Percentiles rank a stretch among this genome's conserved stretches.
phyloP scores from a whole-genome alignment of 2,797 vertebrate species.

The Gadopsis marmoratus region DNA sequence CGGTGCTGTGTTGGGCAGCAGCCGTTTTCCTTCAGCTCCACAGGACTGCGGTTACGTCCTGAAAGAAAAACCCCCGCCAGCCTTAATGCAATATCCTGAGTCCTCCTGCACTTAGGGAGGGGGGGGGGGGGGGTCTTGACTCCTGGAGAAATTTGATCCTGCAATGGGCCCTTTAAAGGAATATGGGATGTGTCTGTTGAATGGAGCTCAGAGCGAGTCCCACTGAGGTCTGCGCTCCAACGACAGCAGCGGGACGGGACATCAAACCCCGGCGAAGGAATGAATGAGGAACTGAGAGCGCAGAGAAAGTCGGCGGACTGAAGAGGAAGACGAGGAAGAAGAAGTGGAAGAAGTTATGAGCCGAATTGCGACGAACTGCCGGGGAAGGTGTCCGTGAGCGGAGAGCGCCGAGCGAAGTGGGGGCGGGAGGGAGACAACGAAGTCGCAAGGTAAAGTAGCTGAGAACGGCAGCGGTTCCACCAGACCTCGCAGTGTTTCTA shows the following conservation, averaged over 20 bases:
- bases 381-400: conserved; percentile 69
- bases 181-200: conserved; percentile 85
- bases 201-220: conserved; percentile 75
- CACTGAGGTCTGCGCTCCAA: conserved; percentile 60
- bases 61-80: conserved; percentile 52
- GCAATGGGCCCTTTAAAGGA: conserved; percentile 86
- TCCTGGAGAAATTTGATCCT: conserved; percentile 82
- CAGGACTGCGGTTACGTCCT: conserved; percentile 61
- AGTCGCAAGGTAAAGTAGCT: conserved; percentile 79
- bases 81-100: conserved; percentile 80
- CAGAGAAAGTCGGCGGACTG: conserved; percentile 23
- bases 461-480: background rate
- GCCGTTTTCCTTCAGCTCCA: conserved; percentile 1
- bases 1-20: background rate
- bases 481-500: background rate
- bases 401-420: conserved; percentile 51
- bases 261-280: conserved; percentile 33
- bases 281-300: conserved; percentile 52
- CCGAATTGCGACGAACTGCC: conserved; percentile 54
- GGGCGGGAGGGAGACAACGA: conserved; percentile 30
- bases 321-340: conserved; percentile 22
- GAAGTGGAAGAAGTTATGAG: conserved; percentile 57
- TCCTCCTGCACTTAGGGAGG: conserved; percentile 56
- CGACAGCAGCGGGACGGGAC: conserved; percentile 29
- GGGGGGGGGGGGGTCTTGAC: conserved; percentile 65